These are phyloP conservation scores for Cardiocondyla obscurior DNA, from an alignment of 1,140 invertebrate genomes.

Conservation along the genomic window DNA sequence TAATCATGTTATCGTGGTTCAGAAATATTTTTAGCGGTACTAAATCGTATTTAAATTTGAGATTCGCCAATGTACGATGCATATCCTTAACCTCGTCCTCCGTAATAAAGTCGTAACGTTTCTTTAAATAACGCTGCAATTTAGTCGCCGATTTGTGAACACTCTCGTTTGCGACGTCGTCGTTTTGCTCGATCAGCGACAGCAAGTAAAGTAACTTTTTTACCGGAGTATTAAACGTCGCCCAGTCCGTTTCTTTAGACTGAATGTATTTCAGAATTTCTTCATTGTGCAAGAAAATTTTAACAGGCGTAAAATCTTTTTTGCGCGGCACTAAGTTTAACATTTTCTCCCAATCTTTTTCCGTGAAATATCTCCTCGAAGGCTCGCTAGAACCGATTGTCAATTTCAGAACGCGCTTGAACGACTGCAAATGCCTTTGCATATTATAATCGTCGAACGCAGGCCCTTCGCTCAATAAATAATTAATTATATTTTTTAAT, in stretches of 20 bases:
- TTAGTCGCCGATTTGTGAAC: background rate
- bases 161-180: background rate
- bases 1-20: constrained; percentile 41
- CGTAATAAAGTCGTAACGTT: constrained; percentile 31
- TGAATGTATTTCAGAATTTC: constrained; percentile 15
- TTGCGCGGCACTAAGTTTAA: constrained; percentile 1
- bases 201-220: constrained; percentile 40
- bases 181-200: background rate
- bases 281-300: background rate
- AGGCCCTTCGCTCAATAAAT: background rate
- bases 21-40: constrained; percentile 49
- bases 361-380: background rate
- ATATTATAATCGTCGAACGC: background rate
- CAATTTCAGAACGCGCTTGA: constrained; percentile 1
- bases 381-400: background rate
- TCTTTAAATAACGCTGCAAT: background rate
- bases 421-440: constrained; percentile 10
- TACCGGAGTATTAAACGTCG: background rate
- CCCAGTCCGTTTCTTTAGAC: constrained; percentile 12
- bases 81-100: constrained; percentile 26
- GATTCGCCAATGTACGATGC: background rate
- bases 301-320: background rate
- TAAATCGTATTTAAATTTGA: constrained; percentile 10
- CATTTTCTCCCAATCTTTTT: constrained; percentile 11
- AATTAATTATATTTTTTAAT: constrained; percentile 15